Evolutionary conservation across 2,888 invertebrate species (phyloP).

Genomic region (Argyresthia albistria): DNA sequence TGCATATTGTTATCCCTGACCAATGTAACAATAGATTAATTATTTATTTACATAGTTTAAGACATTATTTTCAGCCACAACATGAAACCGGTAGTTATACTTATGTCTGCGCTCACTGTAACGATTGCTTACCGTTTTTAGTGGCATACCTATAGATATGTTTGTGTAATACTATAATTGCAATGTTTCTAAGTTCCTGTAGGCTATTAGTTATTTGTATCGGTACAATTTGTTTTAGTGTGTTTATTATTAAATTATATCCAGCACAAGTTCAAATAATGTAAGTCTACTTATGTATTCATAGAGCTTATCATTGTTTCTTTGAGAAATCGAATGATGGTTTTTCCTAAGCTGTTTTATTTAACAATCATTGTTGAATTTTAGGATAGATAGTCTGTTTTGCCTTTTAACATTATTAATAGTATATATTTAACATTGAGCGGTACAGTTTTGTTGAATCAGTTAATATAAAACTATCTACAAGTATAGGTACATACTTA

Average conservation of each 20-base stretch:
- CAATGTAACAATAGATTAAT: slow-evolving; percentile 46
- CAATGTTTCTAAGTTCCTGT: slow-evolving; percentile 73
- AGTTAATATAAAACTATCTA: slow-evolving; percentile 12
- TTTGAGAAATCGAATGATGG: slow-evolving; percentile 30
- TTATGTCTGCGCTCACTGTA: slow-evolving; percentile 13
- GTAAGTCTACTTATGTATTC: slow-evolving; percentile 61
- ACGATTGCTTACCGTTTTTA: slow-evolving; percentile 43
- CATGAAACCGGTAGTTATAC: background rate
- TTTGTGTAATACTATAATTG: slow-evolving; percentile 59
- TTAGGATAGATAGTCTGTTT: slow-evolving; percentile 70
- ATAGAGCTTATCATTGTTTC: slow-evolving; percentile 53
- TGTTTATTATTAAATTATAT: slow-evolving; percentile 59
- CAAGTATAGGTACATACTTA: slow-evolving; percentile 29
- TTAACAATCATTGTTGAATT: slow-evolving; percentile 70
- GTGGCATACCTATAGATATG: slow-evolving; percentile 65
- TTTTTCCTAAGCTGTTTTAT: slow-evolving; percentile 61
- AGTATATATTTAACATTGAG: slow-evolving; percentile 61
- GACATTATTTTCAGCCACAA: slow-evolving; percentile 37
- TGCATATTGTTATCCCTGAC: slow-evolving; percentile 37
- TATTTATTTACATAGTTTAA: slow-evolving; percentile 35
- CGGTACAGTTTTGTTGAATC: slow-evolving; percentile 58
- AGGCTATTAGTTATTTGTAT: slow-evolving; percentile 69
- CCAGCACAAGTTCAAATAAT: slow-evolving; percentile 69
- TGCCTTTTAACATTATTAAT: slow-evolving; percentile 65
- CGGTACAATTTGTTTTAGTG: slow-evolving; percentile 68